These are phyloP conservation scores for Drosophila fuyamai DNA, from an alignment of 1,140 invertebrate species.

Conservation along the genomic window DNA sequence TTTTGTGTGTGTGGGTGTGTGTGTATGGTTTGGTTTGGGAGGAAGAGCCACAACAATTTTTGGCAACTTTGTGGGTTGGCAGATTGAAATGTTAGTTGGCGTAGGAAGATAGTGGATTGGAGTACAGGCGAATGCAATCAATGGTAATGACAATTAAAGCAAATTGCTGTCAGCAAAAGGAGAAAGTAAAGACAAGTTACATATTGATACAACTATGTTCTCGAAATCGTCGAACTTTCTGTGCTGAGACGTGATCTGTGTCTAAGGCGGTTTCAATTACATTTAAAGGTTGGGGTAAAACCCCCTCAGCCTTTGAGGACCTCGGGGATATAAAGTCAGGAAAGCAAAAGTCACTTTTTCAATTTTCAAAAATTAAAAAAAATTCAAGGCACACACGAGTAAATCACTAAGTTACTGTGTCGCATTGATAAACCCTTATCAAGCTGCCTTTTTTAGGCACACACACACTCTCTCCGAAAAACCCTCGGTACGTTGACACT, in stretches of 20 bases:
- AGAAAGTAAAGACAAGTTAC: background rate
- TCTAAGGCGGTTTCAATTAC: constrained; percentile 37
- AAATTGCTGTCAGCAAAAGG: constrained; percentile 19
- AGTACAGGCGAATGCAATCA: constrained; percentile 22
- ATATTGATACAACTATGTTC: background rate
- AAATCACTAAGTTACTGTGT: constrained; percentile 83
- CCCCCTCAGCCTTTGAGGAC: background rate
- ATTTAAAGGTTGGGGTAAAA: background rate
- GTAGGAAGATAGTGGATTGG: background rate
- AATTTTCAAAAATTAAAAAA: constrained; percentile 82
- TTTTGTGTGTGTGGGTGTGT: constrained; percentile 27
- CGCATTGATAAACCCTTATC: constrained; percentile 83
- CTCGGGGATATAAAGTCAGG: constrained; percentile 46
- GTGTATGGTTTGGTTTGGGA: background rate
- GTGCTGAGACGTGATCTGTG: background rate
- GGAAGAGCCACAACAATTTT: constrained; percentile 48
- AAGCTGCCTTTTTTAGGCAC: constrained; percentile 53
- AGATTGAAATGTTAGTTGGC: constrained; percentile 50
- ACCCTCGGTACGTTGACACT: constrained; percentile 69
- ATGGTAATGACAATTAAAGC: constrained; percentile 49
- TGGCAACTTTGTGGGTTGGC: constrained; percentile 49
- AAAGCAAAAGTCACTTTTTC: constrained; percentile 84
- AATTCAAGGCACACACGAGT: constrained; percentile 76
- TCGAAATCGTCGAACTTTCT: too few species aligned
- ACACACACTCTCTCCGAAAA: constrained; percentile 3